Percentiles rank a stretch among this genome's conserved stretches.
These are phyloP conservation scores for Halichoeres trimaculatus DNA, from an alignment of 2,113 vertebrate species.

Conservation along the genomic window DNA sequence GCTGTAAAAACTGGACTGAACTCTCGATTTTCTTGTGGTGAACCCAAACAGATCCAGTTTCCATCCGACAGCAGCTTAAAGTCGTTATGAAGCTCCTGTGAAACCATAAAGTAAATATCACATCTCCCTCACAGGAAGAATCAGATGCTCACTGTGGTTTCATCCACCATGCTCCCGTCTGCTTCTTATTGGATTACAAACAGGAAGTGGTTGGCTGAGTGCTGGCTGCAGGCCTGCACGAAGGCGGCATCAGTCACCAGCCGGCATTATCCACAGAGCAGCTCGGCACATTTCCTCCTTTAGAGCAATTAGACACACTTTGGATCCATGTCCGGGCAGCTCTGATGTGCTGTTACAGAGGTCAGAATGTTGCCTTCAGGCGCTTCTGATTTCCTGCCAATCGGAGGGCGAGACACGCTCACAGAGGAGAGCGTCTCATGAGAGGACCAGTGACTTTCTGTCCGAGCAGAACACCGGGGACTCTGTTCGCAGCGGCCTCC, in stretches of 20 bases:
- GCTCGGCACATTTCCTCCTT: slow-evolving; percentile 49
- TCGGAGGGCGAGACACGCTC: slow-evolving; percentile 8
- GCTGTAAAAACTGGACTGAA: background rate
- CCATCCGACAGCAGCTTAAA: slow-evolving; percentile 8
- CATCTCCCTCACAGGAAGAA: slow-evolving; percentile 29
- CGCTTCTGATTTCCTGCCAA: slow-evolving; percentile 57
- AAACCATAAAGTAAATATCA: slow-evolving; percentile 50
- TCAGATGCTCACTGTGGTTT: slow-evolving; percentile 35
- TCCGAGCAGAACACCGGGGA: slow-evolving; percentile 35
- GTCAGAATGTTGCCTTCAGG: slow-evolving; percentile 49
- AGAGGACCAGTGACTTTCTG: slow-evolving; percentile 10
- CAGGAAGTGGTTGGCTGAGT: slow-evolving; percentile 51
- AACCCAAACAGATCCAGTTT: slow-evolving; percentile 19
- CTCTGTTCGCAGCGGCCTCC: slow-evolving; percentile 30
- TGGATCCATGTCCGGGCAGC: slow-evolving; percentile 36
- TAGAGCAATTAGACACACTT: slow-evolving; percentile 64
- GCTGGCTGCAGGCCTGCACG: slow-evolving; percentile 25
- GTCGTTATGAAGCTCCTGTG: slow-evolving; percentile 34
- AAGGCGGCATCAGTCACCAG: slow-evolving; percentile 47
- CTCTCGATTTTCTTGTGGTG: background rate
- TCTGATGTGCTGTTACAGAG: slow-evolving; percentile 47
- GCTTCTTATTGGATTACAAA: slow-evolving; percentile 60
- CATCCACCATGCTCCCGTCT: slow-evolving; percentile 28
- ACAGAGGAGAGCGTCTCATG: slow-evolving; percentile 8
- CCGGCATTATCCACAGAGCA: slow-evolving; percentile 52